A percentile compares a stretch with the other conserved stretches of the same genome.
Evolutionary conservation across 2,113 vertebrate genomes (phyloP).

Genomic region (Loxodonta africana): DNA sequence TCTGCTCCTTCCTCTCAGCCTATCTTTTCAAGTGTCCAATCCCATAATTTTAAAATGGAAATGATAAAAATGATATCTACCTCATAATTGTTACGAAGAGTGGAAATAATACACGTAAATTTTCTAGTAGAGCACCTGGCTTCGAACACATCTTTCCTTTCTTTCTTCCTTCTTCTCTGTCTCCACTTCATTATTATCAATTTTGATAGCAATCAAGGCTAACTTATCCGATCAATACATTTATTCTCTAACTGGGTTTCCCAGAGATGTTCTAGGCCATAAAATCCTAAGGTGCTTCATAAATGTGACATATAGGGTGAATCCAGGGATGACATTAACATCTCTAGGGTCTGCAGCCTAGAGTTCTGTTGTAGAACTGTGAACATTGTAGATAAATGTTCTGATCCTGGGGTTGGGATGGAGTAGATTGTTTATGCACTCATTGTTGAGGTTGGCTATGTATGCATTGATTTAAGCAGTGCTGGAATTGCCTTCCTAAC

Average conservation of each 20-base stretch:
- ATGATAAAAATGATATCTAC: neutral
- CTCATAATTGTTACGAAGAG: neutral
- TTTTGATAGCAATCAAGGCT: neutral
- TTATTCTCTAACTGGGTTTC: neutral
- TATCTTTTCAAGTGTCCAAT: no score
- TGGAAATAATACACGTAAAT: neutral
- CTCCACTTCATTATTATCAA: neutral
- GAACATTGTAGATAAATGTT: no score
- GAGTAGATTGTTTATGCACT: no score
- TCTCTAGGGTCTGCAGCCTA: no score
- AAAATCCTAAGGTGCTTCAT: neutral
- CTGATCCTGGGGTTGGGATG: neutral
- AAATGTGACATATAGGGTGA: neutral
- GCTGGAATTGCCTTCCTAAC: neutral
- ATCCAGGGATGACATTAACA: no score
- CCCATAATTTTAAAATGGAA: neutral
- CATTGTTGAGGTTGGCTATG: fast-evolving
- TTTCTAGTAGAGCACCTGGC: neutral
- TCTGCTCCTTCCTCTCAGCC: neutral
- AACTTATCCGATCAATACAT: neutral
- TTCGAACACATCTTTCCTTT: neutral
- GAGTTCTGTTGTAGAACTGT: no score
- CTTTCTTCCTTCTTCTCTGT: neutral
- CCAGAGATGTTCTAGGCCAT: neutral
- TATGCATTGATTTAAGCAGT: neutral